Evolutionary conservation across 2,888 invertebrate species (phyloP), one percentile per base, ranked within the genome.

Genomic region (Alloscopus bannaensis): DNA sequence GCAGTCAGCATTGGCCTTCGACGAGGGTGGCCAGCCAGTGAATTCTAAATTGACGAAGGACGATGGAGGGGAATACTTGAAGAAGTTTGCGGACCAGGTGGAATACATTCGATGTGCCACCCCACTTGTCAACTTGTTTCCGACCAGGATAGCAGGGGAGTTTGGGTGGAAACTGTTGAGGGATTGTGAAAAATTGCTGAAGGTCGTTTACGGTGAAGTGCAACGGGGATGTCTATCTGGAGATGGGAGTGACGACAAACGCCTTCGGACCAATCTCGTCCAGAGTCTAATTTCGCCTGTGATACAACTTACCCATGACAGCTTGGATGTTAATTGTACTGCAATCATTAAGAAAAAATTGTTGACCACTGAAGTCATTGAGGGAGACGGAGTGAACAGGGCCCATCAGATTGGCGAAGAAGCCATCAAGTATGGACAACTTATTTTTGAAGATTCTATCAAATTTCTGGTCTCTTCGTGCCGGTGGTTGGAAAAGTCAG

Each of bases 81-180:
- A 18, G 16, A 45, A 24, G 22, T 50, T 62, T 42, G 0, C 18
- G 6, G 16, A 18, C n/a, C 60, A 71, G 28, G 52, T 71, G 11
- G 71, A 62, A 13, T 71, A 62, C 50, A 62, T 71, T 18, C 47
- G 71, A 13, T 50, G 18, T 50, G 24, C 62, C 42, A 22, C 62
- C 16, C 0, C 2, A 1, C 18, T 62, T 6, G 18, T 24, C 16
- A 71, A 71, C 24, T 24, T 71, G 1, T 55, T 62, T 24, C 71
- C 71, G 6, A 22, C 3, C 11, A 26, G 28, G 16, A 50, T 71
- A 16, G 20, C 31, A 6, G 13, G 18, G 2, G 50, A 71, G n/a
- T 11, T 50, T 18, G 71, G 71, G n/a, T 62, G 60, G 47, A 62
- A 60, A 8, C 16, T 62, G 22, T 18, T 71, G 31, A n/a, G 52